Base-by-base conservation (phyloP, 2,797 vertebrate species). In the Apogon hyalosoma region DNA sequence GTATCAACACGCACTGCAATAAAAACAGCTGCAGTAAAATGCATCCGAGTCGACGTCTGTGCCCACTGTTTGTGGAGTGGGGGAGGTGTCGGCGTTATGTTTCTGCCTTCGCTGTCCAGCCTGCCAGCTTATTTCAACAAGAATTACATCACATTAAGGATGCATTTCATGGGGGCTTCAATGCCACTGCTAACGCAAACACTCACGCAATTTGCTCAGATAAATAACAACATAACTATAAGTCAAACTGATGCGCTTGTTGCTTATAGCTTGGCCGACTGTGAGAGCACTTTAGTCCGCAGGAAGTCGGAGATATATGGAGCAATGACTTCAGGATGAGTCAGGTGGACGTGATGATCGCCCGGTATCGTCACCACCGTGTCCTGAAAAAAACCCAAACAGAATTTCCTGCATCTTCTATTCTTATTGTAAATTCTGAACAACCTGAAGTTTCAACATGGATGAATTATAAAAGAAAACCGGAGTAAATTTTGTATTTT, bases 281-380 rank as follows among this genome's bases (percentile, higher is more conserved):
- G 18, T 24, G 15, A 48, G 45, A 69, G 12, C 14, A 47, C 55
- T 12, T 63, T 48, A 4, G 63, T 40, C 49, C 69, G 74, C 56
- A 90, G 64, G 63, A 87, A 88, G 14, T 85, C 80, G 1, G 65
- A 68, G 19, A 90, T 33, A 19, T 81, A 6, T 7, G 74, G 50
- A 12, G 83, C 85, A 45, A 88, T 62, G 0, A 7, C 14, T 58
- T 84, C 83, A 0, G 90, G 85, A 11, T 64, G 57, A 60, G 87
- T 91, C 54, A 91, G 72, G 74, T 91, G 90, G 28, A 90, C 61
- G 41, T 91, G 88, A 72, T 90, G 90, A 60, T 87, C 77, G 7
- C 88, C 90, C 38, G 84, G 60, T 12, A 91, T 74, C 0, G 47
- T 67, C 16, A 84, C 42, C n/a, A 86, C 55, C 1, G 46, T 38